Evolutionary conservation across 2,113 vertebrate species (phyloP).

Genomic region (Protobothrops flavoviridis): DNA sequence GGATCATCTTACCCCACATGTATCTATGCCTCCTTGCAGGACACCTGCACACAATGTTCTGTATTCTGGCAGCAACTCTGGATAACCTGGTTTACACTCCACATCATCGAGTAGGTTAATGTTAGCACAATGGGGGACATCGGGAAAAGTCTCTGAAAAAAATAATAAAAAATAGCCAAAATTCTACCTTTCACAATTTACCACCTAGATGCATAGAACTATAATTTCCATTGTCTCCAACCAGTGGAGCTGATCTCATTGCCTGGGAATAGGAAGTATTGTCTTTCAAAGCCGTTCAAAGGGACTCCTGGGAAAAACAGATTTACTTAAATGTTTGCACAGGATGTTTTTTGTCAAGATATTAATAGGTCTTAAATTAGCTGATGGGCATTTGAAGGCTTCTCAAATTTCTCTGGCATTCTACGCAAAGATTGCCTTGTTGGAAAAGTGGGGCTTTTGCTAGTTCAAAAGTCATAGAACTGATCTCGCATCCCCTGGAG

Average conservation of each 20-base stretch:
- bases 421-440: not conserved
- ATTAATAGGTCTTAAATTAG: not conserved
- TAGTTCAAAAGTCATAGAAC: not conserved
- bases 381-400: not conserved
- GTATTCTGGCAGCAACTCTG: constrained; percentile 55
- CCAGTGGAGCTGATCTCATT: not conserved
- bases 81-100: constrained; percentile 68
- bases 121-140: constrained; percentile 71
- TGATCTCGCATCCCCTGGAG: not conserved
- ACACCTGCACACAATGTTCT: constrained; percentile 85
- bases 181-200: not conserved
- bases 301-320: not conserved
- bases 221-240: not conserved
- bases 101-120: constrained; percentile 67
- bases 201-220: not conserved
- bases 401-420: not conserved
- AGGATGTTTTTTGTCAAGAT: not conserved
- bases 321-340: not conserved
- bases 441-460: not conserved
- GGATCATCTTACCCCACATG: constrained; percentile 77
- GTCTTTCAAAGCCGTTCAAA: not conserved
- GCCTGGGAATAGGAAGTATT: not conserved
- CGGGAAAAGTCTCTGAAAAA: constrained; percentile 68
- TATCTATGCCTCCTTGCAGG: constrained; percentile 76
- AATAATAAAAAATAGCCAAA: not conserved